Evolutionary conservation across 1,140 invertebrate genomes (phyloP).

Genomic region (Matsumurasca onukii): DNA sequence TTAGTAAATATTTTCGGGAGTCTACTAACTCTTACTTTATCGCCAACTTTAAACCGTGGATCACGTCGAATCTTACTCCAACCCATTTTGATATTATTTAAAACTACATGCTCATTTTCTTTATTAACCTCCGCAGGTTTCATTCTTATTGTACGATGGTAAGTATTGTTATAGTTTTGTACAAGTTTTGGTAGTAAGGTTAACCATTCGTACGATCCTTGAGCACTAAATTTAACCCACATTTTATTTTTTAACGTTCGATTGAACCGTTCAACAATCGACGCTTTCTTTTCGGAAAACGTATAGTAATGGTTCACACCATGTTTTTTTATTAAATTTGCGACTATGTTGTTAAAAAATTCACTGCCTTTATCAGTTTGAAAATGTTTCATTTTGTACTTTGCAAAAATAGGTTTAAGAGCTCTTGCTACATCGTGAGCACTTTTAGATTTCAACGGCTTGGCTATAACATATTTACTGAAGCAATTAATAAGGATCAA

Average conservation of each 20-base stretch:
- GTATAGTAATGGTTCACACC: conserved; percentile 51
- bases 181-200: conserved; percentile 46
- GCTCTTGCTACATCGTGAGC: conserved; percentile 42
- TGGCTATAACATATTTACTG: conserved; percentile 51
- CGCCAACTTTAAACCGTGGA: conserved; percentile 37
- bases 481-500: conserved; percentile 52
- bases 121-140: conserved; percentile 45
- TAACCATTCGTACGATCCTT: conserved; percentile 40
- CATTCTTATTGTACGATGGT: conserved; percentile 49
- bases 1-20: conserved; percentile 38
- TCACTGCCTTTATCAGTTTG: conserved; percentile 51
- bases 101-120: conserved; percentile 38
- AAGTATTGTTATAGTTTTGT: conserved; percentile 49
- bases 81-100: conserved; percentile 27
- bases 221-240: conserved; percentile 46
- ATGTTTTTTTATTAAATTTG: conserved; percentile 44
- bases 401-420: conserved; percentile 39
- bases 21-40: conserved; percentile 35
- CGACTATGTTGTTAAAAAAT: conserved; percentile 47
- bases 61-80: conserved; percentile 32
- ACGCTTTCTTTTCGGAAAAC: conserved; percentile 49
- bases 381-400: conserved; percentile 43
- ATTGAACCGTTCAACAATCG: conserved; percentile 52
- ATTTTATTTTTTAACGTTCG: conserved; percentile 51
- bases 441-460: conserved; percentile 51